A percentile compares a stretch with the other conserved stretches of the same genome.
These are phyloP conservation scores for Rhodeus uyekii DNA, from an alignment of 2,797 vertebrate species.

Conservation along the genomic window DNA sequence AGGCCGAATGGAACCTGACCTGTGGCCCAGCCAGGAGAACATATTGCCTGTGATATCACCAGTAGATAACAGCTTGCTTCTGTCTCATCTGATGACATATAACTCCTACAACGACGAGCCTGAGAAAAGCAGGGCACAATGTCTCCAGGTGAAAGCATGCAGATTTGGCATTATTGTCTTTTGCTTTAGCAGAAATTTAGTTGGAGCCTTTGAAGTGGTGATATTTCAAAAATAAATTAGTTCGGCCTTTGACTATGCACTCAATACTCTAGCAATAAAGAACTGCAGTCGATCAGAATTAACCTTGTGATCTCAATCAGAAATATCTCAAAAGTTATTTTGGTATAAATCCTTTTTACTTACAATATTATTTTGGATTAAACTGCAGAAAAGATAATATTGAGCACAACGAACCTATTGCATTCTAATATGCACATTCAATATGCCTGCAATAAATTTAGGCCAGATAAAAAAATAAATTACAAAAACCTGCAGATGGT, in stretches of 20 bases:
- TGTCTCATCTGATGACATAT: slow-evolving; percentile 36
- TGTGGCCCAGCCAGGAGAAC: slow-evolving; percentile 61
- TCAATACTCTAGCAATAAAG: neutral
- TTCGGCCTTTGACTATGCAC: slow-evolving; percentile 26
- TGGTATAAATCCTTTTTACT: neutral
- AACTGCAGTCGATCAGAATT: slow-evolving; percentile 1
- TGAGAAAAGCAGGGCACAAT: slow-evolving; percentile 12
- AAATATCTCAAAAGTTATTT: neutral
- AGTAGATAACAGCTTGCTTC: slow-evolving; percentile 53
- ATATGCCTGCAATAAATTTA: neutral
- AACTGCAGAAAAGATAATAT: neutral
- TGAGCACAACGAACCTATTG: neutral
- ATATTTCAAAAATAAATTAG: slow-evolving; percentile 33
- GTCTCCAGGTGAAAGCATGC: slow-evolving; percentile 33
- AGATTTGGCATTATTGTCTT: slow-evolving; percentile 39
- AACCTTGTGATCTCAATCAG: slow-evolving; percentile 20
- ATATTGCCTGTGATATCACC: slow-evolving; percentile 60
- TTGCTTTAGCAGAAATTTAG: neutral
- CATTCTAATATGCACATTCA: neutral
- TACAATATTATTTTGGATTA: slow-evolving; percentile 18
- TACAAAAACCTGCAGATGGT: neutral
- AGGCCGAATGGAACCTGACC: slow-evolving; percentile 54
- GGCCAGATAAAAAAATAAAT: neutral
- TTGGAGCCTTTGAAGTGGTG: slow-evolving; percentile 21
- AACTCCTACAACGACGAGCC: slow-evolving; percentile 16